Conservation (phyloP, 2,113 vertebrate species). For the Carassius carassius region DNA sequence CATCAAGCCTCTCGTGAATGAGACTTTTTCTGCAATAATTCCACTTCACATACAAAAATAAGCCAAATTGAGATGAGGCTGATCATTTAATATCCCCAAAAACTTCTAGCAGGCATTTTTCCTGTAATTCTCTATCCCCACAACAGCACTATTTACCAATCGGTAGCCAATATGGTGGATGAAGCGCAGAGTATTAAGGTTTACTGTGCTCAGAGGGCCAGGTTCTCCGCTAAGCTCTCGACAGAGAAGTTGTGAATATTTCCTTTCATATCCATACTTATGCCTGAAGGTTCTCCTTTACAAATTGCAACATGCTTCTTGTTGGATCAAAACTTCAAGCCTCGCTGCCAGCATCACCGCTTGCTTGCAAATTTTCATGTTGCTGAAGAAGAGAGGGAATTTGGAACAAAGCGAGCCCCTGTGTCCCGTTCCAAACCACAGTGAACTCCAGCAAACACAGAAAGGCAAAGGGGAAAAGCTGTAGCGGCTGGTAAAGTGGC, state of each 20-base stretch:
- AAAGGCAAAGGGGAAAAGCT: slow-evolving; percentile 30
- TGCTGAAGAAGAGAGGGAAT: slow-evolving; percentile 60
- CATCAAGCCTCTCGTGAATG: slow-evolving; percentile 7
- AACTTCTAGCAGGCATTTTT: slow-evolving; percentile 32
- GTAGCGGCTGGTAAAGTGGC: slow-evolving; percentile 40
- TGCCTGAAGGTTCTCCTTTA: slow-evolving; percentile 37
- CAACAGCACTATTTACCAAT: neutral
- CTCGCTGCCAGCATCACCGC: neutral
- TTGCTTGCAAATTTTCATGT: slow-evolving; percentile 63
- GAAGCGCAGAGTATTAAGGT: neutral
- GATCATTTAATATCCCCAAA: slow-evolving; percentile 32
- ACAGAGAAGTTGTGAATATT: slow-evolving; percentile 39
- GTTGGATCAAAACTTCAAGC: slow-evolving; percentile 44
- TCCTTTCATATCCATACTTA: slow-evolving; percentile 21
- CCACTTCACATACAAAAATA: slow-evolving; percentile 25
- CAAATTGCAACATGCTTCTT: slow-evolving; percentile 13
- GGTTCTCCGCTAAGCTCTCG: slow-evolving; percentile 17
- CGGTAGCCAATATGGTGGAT: slow-evolving; percentile 19
- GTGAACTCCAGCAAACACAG: slow-evolving; percentile 50
- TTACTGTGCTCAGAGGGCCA: slow-evolving; percentile 28
- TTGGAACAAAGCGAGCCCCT: slow-evolving; percentile 40
- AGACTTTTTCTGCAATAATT: slow-evolving; percentile 29
- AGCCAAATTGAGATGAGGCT: neutral
- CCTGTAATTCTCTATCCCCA: neutral
- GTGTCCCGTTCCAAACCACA: slow-evolving; percentile 39